Base-by-base conservation (phyloP, 2,888 invertebrate genomes). In the Microplitis manilae region DNA sequence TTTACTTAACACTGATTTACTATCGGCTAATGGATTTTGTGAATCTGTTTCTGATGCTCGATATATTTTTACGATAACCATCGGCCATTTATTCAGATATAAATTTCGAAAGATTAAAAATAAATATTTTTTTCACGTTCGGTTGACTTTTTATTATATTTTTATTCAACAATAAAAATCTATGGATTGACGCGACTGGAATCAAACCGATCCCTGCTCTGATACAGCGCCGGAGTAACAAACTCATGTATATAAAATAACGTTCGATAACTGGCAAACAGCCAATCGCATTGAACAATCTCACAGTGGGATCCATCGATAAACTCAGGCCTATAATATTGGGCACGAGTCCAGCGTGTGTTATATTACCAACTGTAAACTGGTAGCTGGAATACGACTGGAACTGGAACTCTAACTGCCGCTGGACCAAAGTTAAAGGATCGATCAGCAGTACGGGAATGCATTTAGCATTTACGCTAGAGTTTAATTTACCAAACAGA, bases 271-370 rank as follows among this genome's bases (percentile, higher is more conserved):
- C 73, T 86, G 85, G 86, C 83, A 72, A 50, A 39, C 67, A 68
- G 83, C 86, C 86, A 86, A 84, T 83, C 79, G 79, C 81, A 82
- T 81, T 79, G 79, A 68, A 79, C 77, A 83, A 83, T 83, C 81
- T 81, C 80, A 80, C 81, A 50, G 75, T 75, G 78, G 80, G 80
- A 84, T 83, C 81, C 81, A 81, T 83, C 81, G 82, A 82, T 84
- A 82, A 83, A 81, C 81, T 81, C 81, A 81, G 79, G 71, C 74
- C 82, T 81, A 78, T 74, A 62, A 69, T 75, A 75, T 83, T 61
- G 74, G 84, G 85, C 85, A 79, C 13, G 62, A 68, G 15, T 83
- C 84, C 84, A 86, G 82, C 81, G 7, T 50, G 75, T 60, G 80
- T 80, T 13, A 50, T 50, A 13, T 8, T 50, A 13, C 50, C 5